These are phyloP conservation scores for Tetraneura akinire DNA, from an alignment of 1,140 invertebrate genomes.

Conservation along the genomic window DNA sequence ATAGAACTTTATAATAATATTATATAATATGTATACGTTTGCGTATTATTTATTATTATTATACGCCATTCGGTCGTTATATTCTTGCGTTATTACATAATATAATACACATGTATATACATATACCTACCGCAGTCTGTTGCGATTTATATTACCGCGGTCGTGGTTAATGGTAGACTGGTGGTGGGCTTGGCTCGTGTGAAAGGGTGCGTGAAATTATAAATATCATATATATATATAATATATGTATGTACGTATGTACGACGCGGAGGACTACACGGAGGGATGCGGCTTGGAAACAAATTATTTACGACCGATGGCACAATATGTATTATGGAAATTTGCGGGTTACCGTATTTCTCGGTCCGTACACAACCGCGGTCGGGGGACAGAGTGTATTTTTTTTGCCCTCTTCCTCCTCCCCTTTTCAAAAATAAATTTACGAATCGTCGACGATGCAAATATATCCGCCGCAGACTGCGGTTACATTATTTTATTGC, in stretches of 20 bases:
- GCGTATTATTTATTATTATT: slow-evolving; percentile 10
- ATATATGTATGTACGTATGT: too few species aligned
- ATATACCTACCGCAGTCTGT: neutral
- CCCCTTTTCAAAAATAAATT: slow-evolving; percentile 13
- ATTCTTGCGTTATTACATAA: too few species aligned
- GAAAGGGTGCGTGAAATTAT: slow-evolving; percentile 46
- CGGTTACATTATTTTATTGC: too few species aligned
- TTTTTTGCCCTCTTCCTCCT: neutral
- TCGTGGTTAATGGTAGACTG: neutral
- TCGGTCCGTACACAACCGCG: neutral
- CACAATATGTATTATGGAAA: slow-evolving; percentile 15
- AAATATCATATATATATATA: neutral
- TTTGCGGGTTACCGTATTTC: neutral
- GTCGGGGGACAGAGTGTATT: neutral
- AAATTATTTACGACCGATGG: slow-evolving; percentile 22
- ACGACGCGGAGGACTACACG: neutral
- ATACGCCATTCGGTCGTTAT: neutral
- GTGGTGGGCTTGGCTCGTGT: slow-evolving; percentile 3
- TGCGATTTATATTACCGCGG: slow-evolving; percentile 7
- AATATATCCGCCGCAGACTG: neutral
- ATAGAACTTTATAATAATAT: too few species aligned
- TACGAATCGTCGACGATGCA: slow-evolving; percentile 19
- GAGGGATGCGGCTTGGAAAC: neutral
- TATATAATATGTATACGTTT: too few species aligned
- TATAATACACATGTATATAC: neutral